Base-by-base conservation (phyloP, 2,113 vertebrate species). In the Microtus richardsoni region DNA sequence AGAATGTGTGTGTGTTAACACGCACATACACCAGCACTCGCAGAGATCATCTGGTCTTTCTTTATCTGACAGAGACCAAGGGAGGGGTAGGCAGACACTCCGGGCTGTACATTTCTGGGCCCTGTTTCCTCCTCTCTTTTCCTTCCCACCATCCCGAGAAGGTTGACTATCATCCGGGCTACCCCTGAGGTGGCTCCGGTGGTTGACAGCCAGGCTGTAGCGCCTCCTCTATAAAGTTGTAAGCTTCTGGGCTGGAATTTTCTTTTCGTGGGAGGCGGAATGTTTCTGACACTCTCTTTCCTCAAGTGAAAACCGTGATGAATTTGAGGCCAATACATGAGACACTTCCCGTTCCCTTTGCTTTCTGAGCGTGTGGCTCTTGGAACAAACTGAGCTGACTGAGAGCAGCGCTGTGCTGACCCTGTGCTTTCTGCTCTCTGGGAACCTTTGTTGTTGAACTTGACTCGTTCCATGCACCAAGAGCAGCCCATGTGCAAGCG, bases 271-370 rank as follows among this genome's bases (percentile, higher is more conserved):
- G 95, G 92, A 83, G 96, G 75, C 4, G 74, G 86, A 91, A 71
- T 86, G 89, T 93, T 90, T 87, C 33, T 95, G 93, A 95, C 95
- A 82, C 95, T 73, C 41, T 89, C 73, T 82, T 82, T 75, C 47
- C 82, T 75, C 84, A 7, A 21, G 80, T 49, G 95, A 94, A 93
- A 95, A 83, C 80, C 21, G 93, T 12, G 54, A 89, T 22, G 39
- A 73, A 79, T 92, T 41, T 9, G 54, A 89, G 91, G 82, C 91
- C 83, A 94, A 88, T 83, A 70, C 7, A 49, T 1, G 66, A 90
- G 94, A 52, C 54, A 39, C 39, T 92, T 88, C 73, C 70, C 58
- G 71, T 71, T 88, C 26, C 41, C 60, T 0, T 78, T 14, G 21
- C 86, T 58, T 71, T 58, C 26, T 36, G 41, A 39, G 91, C 74